Base-by-base conservation (phyloP, 2,113 vertebrate genomes). In the Tinamus guttatus region DNA sequence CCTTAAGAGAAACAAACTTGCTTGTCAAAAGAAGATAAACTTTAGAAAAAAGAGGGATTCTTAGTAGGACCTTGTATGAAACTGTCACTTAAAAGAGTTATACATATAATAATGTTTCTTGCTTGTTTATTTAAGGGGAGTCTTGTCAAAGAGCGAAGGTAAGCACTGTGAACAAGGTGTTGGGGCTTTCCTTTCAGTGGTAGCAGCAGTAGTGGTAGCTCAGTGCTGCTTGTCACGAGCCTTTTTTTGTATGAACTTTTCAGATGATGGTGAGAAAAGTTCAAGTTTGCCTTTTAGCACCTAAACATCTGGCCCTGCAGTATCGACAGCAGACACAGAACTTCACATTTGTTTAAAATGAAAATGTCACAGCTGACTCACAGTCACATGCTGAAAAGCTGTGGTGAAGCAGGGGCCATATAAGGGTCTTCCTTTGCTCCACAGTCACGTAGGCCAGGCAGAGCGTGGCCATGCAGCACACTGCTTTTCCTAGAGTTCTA, bases 381-480 rank as follows among this genome's bases (percentile, higher is more conserved):
- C 67, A 87, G 85, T 8, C 74, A 15, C 3, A 54, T 79, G 86
- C 75, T 69, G 70, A 16, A 54, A 17, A 1, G 11, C 69, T 73
- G 76, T 1, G 3, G 47, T 1, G 3, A 36, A 71, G 32, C 3
- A 1, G 59, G 56, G 56, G 28, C 92, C 51, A 4, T 38, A 9
- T 28, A 45, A 60, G 76, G 90, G 40, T 30, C 90, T 70, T 62
- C 76, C 90, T 78, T 41, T 7, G 9, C 79, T 74, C 49, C 32
- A 4, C 41, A 1, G 40, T 89, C 73, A 51, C 17, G 2, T 43
- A 13, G 3, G 21, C 58, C 62, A 21, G n/a, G 78, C 40, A 19
- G 18, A 19, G 16, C 5, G 34, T 54, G 1, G 0, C 38, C 15
- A 1, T 1, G 8, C 59, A 27, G 27, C 49, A 3, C 3, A 0